phyloP scores from a whole-genome alignment of 2,113 vertebrate genomes.

The Gopherus flavomarginatus region DNA sequence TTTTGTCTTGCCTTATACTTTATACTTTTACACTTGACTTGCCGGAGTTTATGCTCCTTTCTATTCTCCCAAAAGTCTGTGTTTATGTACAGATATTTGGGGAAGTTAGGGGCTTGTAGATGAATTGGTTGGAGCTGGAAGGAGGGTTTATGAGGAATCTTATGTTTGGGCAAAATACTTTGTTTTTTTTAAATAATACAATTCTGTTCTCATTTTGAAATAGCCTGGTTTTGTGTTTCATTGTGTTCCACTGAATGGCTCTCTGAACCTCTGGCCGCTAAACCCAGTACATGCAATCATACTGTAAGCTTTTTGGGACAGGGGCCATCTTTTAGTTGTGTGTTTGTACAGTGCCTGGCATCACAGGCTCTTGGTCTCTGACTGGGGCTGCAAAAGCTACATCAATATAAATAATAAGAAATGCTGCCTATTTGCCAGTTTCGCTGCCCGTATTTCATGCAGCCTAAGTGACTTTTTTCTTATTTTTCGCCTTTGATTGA shows the following conservation, averaged over 20 bases:
- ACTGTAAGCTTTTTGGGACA: background rate
- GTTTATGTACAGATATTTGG: background rate
- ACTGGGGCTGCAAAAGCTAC: background rate
- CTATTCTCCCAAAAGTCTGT: background rate
- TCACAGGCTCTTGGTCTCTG: background rate
- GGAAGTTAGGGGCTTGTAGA: no score
- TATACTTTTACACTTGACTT: background rate
- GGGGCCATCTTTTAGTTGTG: background rate
- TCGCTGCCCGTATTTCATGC: background rate
- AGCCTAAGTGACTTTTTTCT: background rate
- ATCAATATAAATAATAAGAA: background rate
- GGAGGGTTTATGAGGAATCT: background rate
- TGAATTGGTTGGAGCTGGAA: background rate
- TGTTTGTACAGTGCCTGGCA: background rate
- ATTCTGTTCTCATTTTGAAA: background rate
- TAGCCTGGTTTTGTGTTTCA: background rate
- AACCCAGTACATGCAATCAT: background rate
- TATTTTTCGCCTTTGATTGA: background rate
- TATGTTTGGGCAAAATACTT: background rate
- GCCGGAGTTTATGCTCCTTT: background rate
- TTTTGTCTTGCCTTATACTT: background rate
- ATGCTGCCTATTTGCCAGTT: background rate
- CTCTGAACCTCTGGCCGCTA: background rate
- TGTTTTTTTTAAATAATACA: background rate
- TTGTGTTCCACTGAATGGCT: background rate